Evolutionary conservation across 2,797 vertebrate species (phyloP), one percentile per base, ranked within the genome.

Genomic region (Phalanger gymnotis): DNA sequence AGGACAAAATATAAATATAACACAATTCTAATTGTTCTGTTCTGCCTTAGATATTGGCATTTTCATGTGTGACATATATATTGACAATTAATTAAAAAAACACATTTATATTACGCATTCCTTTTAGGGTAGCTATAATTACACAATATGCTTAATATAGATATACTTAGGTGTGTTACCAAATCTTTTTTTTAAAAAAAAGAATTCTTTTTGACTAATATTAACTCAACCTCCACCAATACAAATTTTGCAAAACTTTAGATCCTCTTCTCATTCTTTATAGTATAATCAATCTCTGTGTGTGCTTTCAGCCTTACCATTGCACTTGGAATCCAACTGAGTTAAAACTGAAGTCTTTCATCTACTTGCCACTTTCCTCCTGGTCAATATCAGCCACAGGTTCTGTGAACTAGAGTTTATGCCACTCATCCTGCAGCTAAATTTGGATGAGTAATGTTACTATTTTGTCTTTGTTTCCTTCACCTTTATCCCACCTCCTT

Each of bases 351-450:
- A n/a, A 91, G 56, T 54, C 61, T 6, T 54, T 94, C 92, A 31
- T 9, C 6, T 92, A 57, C 66, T 91, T 73, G 31, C 31, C 90
- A 95, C 61, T 89, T 90, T 94, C 90, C 53, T 28, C 95, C 91
- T 94, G 94, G 95, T 97, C 96, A 96, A 95, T 94, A 93, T 25
- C 54, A 55, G 90, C 54, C 58, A 89, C 16, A 11, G 92, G 54
- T 94, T 90, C 81, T 9, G 6, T 9, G 87, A 92, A 91, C 94
- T 95, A 27, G 0, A 66, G 27, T 73, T 51, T 81, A 31, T 91
- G 91, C 51, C 53, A 93, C 90, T 94, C 66, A 58, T 94, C 54
- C 54, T 95, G 34, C n/a, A 58, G 73, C 31, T 92, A 19, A 53
- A 93, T 96, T 73, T 40, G 19, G 0, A 22, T 34, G 54, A 53